phyloP scores from a whole-genome alignment of 2,113 vertebrate genomes.

The Taxidea taxus region DNA sequence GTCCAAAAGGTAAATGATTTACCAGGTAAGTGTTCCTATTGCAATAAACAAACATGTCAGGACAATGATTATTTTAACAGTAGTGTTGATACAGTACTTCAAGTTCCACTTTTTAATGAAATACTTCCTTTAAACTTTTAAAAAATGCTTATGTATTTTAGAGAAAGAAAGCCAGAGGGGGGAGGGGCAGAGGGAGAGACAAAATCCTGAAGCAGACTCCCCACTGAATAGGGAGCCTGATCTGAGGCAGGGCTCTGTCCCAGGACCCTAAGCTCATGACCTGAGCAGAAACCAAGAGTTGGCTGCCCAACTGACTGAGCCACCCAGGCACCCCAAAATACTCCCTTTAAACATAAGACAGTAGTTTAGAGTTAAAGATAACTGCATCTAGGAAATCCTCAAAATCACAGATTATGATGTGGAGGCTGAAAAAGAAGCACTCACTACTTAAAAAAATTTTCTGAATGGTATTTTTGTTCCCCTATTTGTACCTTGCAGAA shows the following conservation, averaged over 20 bases:
- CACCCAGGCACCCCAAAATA: background rate
- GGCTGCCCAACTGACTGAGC: background rate
- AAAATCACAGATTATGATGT: background rate
- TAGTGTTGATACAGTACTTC: background rate
- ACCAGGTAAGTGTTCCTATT: slow-evolving; percentile 93
- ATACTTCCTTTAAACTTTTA: background rate
- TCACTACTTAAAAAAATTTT: background rate
- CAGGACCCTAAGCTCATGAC: background rate
- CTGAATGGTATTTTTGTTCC: background rate
- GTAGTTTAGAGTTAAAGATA: background rate
- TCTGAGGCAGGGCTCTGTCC: background rate
- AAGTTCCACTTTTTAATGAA: background rate
- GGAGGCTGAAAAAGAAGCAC: background rate
- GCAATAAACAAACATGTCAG: background rate
- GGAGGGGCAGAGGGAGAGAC: background rate
- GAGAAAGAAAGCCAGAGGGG: background rate
- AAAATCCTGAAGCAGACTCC: background rate
- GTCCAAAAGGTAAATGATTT: slow-evolving; percentile 97
- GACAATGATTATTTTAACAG: background rate
- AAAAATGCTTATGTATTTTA: background rate
- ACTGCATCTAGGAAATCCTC: background rate
- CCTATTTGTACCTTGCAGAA: slow-evolving; percentile 91
- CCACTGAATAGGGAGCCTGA: background rate
- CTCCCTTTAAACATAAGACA: background rate
- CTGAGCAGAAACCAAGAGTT: background rate